phyloP scores from a whole-genome alignment of 2,797 vertebrate genomes.

The Oreortyx pictus region DNA sequence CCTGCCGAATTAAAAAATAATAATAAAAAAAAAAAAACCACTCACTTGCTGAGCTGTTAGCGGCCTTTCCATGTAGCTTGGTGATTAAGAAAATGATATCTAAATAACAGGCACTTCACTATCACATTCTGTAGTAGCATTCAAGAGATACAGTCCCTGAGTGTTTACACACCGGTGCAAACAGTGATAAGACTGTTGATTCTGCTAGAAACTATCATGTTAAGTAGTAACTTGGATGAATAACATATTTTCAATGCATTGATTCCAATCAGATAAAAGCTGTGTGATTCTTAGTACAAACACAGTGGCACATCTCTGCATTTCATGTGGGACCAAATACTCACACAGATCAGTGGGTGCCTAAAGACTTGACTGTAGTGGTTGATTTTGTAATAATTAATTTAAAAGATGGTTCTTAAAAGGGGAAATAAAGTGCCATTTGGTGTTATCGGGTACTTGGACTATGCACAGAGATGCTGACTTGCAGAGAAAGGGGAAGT shows the following conservation, averaged over 20 bases:
- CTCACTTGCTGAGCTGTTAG: background rate
- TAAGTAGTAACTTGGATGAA: slow-evolving; percentile 60
- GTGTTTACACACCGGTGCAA: slow-evolving; percentile 69
- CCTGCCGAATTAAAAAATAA: background rate
- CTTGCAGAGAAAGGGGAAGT: background rate
- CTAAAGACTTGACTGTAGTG: background rate
- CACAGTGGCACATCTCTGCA: background rate
- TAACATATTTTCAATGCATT: slow-evolving; percentile 31
- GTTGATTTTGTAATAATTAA: background rate
- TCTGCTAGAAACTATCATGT: slow-evolving; percentile 59
- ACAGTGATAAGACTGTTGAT: slow-evolving; percentile 68
- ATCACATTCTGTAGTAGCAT: slow-evolving; percentile 50
- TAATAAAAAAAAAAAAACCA: background rate
- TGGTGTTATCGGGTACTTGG: background rate
- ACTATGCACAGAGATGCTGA: background rate
- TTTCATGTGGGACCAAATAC: rapidly evolving
- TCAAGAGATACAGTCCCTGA: slow-evolving; percentile 51
- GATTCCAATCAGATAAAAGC: slow-evolving; percentile 49
- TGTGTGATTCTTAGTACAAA: slow-evolving; percentile 14
- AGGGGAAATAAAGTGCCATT: background rate
- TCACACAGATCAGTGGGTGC: background rate
- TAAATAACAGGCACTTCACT: slow-evolving; percentile 64
- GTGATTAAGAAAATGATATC: slow-evolving; percentile 39
- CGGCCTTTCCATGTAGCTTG: background rate
- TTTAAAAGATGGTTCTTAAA: background rate